phyloP scores from a whole-genome alignment of 1,140 invertebrate genomes.

The Heliothis virescens region DNA sequence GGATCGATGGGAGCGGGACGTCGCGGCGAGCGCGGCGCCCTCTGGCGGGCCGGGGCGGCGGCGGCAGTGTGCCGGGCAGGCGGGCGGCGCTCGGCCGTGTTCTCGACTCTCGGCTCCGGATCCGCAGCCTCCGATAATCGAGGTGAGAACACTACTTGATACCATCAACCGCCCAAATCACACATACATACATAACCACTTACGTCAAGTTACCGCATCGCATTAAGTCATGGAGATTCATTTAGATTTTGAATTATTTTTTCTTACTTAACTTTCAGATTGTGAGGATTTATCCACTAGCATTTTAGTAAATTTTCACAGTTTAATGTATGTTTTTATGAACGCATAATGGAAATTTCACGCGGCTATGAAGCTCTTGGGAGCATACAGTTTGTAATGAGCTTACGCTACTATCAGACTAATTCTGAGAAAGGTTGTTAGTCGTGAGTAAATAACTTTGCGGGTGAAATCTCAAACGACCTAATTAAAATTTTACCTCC shows the following conservation, averaged over 20 bases:
- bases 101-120: neutral
- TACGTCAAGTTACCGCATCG: too few species aligned
- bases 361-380: neutral
- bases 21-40: conserved; percentile 59
- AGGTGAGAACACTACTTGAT: conserved; percentile 43
- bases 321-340: neutral
- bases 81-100: conserved; percentile 40
- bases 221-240: neutral
- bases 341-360: neutral
- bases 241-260: conserved; percentile 2
- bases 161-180: conserved; percentile 6
- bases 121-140: conserved; percentile 11
- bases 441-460: neutral
- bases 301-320: too few species aligned
- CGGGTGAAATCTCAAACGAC: conserved; percentile 24
- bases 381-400: neutral
- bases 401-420: conserved; percentile 9
- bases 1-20: conserved; percentile 75
- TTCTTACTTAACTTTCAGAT: neutral
- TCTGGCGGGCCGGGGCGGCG: conserved; percentile 57
- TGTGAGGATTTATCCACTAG: neutral
- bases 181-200: neutral
- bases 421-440: conserved; percentile 5
- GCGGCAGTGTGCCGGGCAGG: conserved; percentile 28
- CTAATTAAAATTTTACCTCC: conserved; percentile 17